phyloP scores from a whole-genome alignment of 2,797 vertebrate genomes.

The Enteromius trimaculatus region DNA sequence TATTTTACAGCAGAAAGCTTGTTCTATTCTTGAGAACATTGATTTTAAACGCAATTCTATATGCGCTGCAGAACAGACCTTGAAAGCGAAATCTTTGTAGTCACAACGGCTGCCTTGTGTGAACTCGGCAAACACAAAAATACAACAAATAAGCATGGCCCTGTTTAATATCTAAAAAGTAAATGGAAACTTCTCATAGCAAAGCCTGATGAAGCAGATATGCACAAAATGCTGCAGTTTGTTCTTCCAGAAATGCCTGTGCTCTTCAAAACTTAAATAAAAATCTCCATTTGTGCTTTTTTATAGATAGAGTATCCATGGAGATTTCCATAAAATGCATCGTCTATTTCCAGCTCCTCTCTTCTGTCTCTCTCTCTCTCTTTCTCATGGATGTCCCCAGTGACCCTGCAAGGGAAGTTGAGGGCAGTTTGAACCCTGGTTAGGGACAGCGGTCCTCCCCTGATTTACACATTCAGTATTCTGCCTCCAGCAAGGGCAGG shows the following conservation, averaged over 20 bases:
- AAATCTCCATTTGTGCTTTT: constrained; percentile 35
- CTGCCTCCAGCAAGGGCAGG: constrained; percentile 43
- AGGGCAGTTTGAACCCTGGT: constrained; percentile 33
- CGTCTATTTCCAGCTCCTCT: constrained; percentile 15
- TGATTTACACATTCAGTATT: constrained; percentile 31
- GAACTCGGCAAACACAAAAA: neutral
- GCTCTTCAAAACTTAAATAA: constrained; percentile 41
- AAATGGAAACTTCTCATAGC: neutral
- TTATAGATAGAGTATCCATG: constrained; percentile 49
- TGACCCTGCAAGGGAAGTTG: constrained; percentile 45
- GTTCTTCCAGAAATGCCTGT: constrained; percentile 34
- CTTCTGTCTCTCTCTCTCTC: constrained; percentile 16
- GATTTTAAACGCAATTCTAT: constrained; percentile 36
- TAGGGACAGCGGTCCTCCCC: constrained; percentile 34
- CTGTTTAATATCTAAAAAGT: neutral
- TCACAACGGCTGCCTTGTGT: neutral
- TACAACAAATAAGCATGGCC: neutral
- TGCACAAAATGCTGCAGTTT: neutral
- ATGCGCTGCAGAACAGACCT: constrained; percentile 46
- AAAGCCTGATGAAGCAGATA: neutral
- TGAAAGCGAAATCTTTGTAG: constrained; percentile 28
- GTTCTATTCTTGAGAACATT: constrained; percentile 47
- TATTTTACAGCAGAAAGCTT: constrained; percentile 25
- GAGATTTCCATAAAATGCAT: constrained; percentile 36
- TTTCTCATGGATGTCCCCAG: constrained; percentile 35